Conservation (phyloP, 2,797 vertebrate species). For the Microhierax caerulescens region DNA sequence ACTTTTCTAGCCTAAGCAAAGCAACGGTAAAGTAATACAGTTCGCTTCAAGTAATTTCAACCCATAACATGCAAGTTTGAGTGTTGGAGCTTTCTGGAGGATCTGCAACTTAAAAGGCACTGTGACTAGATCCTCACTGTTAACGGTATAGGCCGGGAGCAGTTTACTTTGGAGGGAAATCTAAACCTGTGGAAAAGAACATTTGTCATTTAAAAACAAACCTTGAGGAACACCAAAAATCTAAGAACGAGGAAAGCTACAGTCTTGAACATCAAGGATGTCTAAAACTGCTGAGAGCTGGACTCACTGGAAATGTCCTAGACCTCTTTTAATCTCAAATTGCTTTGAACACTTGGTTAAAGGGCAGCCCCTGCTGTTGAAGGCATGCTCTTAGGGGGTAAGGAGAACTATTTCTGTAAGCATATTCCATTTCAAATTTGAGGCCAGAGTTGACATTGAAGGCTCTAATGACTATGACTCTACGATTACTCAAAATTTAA, state of each 20-base stretch:
- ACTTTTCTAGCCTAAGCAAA: neutral
- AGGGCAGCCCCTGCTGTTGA: neutral
- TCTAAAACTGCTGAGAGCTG: neutral
- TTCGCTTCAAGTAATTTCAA: neutral
- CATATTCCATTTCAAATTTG: neutral
- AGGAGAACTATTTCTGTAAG: neutral
- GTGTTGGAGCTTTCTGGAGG: neutral
- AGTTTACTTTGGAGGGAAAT: neutral
- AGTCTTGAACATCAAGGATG: neutral
- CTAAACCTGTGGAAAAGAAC: neutral
- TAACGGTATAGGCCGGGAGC: neutral
- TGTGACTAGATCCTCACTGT: neutral
- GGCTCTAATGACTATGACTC: neutral
- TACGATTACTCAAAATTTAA: neutral
- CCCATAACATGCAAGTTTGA: too few species aligned
- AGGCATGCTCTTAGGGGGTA: neutral
- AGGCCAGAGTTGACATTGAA: neutral
- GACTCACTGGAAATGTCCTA: neutral
- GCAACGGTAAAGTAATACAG: neutral
- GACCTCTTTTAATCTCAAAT: neutral
- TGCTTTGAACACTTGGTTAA: neutral
- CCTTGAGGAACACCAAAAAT: neutral
- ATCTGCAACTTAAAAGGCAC: neutral
- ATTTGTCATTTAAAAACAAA: neutral
- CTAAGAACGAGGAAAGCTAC: neutral